A percentile compares a stretch with the other conserved stretches of the same genome.
phyloP scores from a whole-genome alignment of 1,140 invertebrate genomes.

The Eumeta japonica region DNA sequence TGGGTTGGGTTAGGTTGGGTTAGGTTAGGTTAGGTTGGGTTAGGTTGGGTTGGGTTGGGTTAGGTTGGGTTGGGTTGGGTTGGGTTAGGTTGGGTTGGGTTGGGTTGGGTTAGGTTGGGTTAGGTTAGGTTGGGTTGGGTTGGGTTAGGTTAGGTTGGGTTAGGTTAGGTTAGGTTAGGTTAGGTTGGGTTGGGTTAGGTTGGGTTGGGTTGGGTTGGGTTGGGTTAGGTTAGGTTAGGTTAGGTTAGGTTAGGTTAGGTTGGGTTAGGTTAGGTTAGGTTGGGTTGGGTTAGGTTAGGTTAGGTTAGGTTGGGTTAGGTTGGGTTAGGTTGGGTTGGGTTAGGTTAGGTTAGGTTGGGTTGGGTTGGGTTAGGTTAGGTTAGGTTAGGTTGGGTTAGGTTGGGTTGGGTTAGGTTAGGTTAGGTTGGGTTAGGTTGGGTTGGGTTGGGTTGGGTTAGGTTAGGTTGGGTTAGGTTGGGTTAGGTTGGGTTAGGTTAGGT shows the following conservation, averaged over 20 bases:
- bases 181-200: constrained; percentile 3
- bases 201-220: constrained; percentile 3
- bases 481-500: no score
- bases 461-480: no score
- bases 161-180: constrained; percentile 2
- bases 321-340: constrained; percentile 14
- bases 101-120: neutral
- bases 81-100: neutral
- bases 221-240: constrained; percentile 2
- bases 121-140: constrained; percentile 4
- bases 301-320: constrained; percentile 9
- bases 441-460: no score
- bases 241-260: constrained; percentile 4
- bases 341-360: constrained; percentile 11
- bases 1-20: neutral
- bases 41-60: neutral
- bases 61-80: neutral
- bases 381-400: constrained; percentile 14
- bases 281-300: constrained; percentile 12
- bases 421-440: constrained; percentile 16
- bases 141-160: neutral
- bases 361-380: constrained; percentile 14
- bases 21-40: neutral
- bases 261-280: constrained; percentile 2
- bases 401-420: constrained; percentile 14